These are phyloP conservation scores for Patella ulyssiponensis DNA, from an alignment of 2,888 invertebrate genomes.

Conservation along the genomic window DNA sequence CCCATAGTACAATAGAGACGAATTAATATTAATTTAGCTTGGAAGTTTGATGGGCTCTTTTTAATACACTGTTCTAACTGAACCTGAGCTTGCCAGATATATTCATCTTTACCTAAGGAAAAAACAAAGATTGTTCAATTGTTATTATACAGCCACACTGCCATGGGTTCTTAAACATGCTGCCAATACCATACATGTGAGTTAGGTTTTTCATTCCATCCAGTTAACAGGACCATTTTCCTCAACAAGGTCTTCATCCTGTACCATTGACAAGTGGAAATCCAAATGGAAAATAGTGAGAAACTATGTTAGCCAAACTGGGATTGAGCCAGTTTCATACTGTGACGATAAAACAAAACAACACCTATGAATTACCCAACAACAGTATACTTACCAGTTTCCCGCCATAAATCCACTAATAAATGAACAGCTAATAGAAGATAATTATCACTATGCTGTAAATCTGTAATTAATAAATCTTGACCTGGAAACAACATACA, in stretches of 20 bases:
- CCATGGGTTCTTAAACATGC: background rate
- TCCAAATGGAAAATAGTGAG: too few relatives aligned
- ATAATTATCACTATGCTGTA: slow-evolving; percentile 81
- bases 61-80: slow-evolving; percentile 82
- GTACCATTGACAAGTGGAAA: too few relatives aligned
- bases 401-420: slow-evolving; percentile 76
- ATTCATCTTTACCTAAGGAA: slow-evolving; percentile 60
- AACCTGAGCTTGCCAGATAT: slow-evolving; percentile 74
- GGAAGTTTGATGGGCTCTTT: slow-evolving; percentile 89
- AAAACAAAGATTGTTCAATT: background rate
- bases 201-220: background rate
- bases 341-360: too few relatives aligned
- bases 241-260: background rate
- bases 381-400: slow-evolving; percentile 70
- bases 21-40: slow-evolving; percentile 87
- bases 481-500: slow-evolving; percentile 44
- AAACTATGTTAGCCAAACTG: too few relatives aligned
- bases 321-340: too few relatives aligned
- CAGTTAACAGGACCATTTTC: background rate
- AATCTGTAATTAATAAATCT: slow-evolving; percentile 71
- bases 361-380: too few relatives aligned
- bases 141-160: background rate
- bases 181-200: background rate
- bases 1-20: slow-evolving; percentile 85
- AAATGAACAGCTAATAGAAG: slow-evolving; percentile 84